Evolutionary conservation across 2,113 vertebrate genomes (phyloP), one percentile per base, ranked within the genome.

Genomic region (Sorex araneus): DNA sequence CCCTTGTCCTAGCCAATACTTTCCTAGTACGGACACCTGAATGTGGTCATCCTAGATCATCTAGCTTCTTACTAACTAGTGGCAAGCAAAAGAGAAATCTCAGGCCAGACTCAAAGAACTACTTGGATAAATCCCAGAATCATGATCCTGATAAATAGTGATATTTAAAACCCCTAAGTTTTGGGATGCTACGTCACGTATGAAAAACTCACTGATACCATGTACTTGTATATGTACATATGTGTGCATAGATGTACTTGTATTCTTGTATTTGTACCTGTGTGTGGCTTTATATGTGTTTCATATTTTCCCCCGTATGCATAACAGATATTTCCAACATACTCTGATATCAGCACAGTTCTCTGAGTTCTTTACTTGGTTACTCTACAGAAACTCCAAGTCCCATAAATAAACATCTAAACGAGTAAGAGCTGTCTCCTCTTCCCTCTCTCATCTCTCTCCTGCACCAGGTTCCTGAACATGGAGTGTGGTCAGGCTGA

Each of bases 121-220:
- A 64, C 28, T 63, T 88, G 28, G 3, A 70, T 32, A 91, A 70
- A 91, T 57, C 15, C 74, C 23, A 82, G 74, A 89, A 87, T 81
- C 73, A 54, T 73, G 64, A 73, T 54, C 69, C 81, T 74, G 66
- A 81, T 82, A 94, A 79, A 84, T 77, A 47, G 16, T 36, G 23
- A 19, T 82, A 76, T 84, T 84, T 85, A 83, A 75, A 92, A 71
- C 50, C 73, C 64, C 36, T 83, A 47, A 40, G 40, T 40, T 70
- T 94, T 93, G 10, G 28, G 30, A 15, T 85, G 13, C 36, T 89
- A 92, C 87, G 21, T 84, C 86, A 76, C 78, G 8, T 47, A 89
- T 32, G 76, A 81, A 79, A 89, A 79, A 32, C 71, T 50, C 89
- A 84, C 40, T 83, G 15, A 86, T 57, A 91, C 28, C 75, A 77